Percentiles rank a stretch among this genome's conserved stretches.
Conservation (phyloP, 2,888 invertebrate species). For the Tiphia femorata region DNA sequence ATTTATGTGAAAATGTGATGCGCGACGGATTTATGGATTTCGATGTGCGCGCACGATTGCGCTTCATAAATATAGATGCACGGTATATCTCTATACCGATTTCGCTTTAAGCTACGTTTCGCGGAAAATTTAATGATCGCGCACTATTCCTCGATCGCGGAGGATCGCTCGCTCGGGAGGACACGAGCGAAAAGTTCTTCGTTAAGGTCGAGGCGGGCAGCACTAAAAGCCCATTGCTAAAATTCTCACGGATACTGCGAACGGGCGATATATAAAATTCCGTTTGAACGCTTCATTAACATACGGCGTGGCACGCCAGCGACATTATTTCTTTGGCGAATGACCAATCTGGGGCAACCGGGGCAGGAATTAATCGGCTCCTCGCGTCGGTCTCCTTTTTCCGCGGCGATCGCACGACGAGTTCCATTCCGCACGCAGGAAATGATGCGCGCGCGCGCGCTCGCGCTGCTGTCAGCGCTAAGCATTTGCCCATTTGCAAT, state of each 20-base stretch:
- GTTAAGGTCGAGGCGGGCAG: too few relatives aligned
- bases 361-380: not conserved
- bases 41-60: slow-evolving; percentile 30
- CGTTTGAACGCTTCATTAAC: not conserved
- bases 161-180: not conserved
- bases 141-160: not conserved
- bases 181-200: not conserved
- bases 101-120: not conserved
- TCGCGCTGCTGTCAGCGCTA: slow-evolving; percentile 34
- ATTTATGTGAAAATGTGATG: slow-evolving; percentile 46
- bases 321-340: too few relatives aligned
- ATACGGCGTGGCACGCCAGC: too few relatives aligned
- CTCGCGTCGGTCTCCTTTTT: not conserved
- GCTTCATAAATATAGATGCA: slow-evolving; percentile 18
- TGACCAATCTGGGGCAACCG: too few relatives aligned
- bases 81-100: not conserved
- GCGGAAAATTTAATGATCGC: not conserved
- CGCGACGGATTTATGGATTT: slow-evolving; percentile 41
- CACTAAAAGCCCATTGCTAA: too few relatives aligned
- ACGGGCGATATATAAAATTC: not conserved
- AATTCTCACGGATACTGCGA: not conserved
- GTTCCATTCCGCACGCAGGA: not conserved
- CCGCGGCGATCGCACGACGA: not conserved
- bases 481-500: slow-evolving; percentile 51
- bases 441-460: slow-evolving; percentile 41